Percentiles rank a stretch among this genome's conserved stretches.
phyloP scores from a whole-genome alignment of 2,888 invertebrate species.

The Ophion costatus region DNA sequence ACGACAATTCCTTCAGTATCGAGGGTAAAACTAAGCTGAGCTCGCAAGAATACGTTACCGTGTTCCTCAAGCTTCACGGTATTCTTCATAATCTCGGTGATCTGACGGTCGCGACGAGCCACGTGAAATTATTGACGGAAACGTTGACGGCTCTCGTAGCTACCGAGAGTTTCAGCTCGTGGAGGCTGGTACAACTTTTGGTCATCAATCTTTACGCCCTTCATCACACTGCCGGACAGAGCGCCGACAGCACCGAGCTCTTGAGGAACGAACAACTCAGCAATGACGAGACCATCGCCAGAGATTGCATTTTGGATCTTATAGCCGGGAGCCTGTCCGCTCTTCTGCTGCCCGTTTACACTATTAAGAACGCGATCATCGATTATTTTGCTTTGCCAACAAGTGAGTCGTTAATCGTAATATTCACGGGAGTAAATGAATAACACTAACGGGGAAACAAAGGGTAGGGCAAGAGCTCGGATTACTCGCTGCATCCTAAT shows the following conservation, averaged over 20 bases:
- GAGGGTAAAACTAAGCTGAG: constrained; percentile 85
- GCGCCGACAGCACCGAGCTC: constrained; percentile 79
- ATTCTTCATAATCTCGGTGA: constrained; percentile 85
- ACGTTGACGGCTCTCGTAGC: constrained; percentile 91
- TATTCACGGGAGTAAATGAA: not conserved
- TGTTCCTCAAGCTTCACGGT: constrained; percentile 88
- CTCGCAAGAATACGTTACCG: constrained; percentile 85
- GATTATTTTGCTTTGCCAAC: constrained; percentile 89
- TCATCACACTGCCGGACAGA: constrained; percentile 85
- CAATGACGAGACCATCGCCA: constrained; percentile 86
- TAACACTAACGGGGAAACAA: not conserved
- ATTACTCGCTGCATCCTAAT: no score
- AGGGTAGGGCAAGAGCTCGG: no score
- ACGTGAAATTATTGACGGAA: constrained; percentile 88
- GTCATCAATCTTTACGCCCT: constrained; percentile 91
- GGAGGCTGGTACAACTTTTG: constrained; percentile 91
- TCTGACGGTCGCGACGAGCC: constrained; percentile 86
- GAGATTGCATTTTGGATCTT: constrained; percentile 86
- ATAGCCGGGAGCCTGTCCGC: constrained; percentile 88
- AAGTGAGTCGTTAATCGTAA: constrained; percentile 82
- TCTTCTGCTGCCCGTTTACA: constrained; percentile 89
- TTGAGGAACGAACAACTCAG: constrained; percentile 84
- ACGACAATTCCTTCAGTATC: constrained; percentile 78
- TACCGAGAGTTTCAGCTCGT: constrained; percentile 90
- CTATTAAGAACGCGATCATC: constrained; percentile 87